Evolutionary conservation across 2,888 invertebrate species (phyloP), one percentile per base, ranked within the genome.

Genomic region (Chymomyza procnemis): DNA sequence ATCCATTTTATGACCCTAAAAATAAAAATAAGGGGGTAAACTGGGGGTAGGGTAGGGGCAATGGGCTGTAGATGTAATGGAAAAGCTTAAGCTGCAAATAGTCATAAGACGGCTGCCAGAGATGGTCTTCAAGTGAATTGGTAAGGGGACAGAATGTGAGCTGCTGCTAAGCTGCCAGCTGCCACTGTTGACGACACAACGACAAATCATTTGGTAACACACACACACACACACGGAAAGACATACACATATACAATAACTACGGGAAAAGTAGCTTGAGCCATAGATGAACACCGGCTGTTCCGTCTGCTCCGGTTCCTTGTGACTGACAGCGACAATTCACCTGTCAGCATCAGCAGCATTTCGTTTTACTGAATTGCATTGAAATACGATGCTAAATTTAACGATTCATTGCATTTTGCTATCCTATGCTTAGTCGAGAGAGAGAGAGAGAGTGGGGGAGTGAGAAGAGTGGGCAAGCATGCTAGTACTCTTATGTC

Each of bases 321-420:
- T 54, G 55, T 79, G 78, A 84, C 81, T 81, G 81, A 85, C 84
- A 84, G 84, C 78, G 77, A 78, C 80, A 85, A 85, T 85, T 85
- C 83, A 83, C 83, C 83, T 83, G 83, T 83, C 83, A 83, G 84
- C 80, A 80, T 71, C 78, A 79, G 59, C 69, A 75, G 68, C 62
- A 74, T 78, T 83, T 71, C 76, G 79, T 79, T 74, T 69, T 67
- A 74, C 75, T 75, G 75, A 78, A 85, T 83, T 79, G 81, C 85
- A 84, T 86, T 86, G 78, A 84, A 84, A 86, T 84, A 71, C 84
- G 83, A 83, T 85, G 86, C 86, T 83, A 85, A 82, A 85, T 85
- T 83, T 83, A 83, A 85, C 82, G 82, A 85, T 83, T 83, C 86
- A 83, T 85, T 83, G 84, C 85, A 85, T 85, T 85, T 78, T 64